Evolutionary conservation across 2,888 invertebrate species (phyloP), one percentile per base, ranked within the genome.

Genomic region (Ophion ellenae): DNA sequence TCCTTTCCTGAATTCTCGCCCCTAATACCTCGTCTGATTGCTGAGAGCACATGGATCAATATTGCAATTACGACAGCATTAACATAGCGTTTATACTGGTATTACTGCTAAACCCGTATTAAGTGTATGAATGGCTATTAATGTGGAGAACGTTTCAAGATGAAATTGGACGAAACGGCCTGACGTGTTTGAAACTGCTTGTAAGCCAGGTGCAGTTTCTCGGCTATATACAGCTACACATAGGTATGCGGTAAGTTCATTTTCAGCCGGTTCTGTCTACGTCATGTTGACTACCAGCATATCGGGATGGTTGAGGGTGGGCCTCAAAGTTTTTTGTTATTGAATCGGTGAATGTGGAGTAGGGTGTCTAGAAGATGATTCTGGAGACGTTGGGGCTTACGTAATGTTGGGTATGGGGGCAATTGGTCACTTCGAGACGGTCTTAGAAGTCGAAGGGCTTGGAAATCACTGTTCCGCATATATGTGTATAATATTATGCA

Each of bases 131-230:
- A 70, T 70, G 17, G 61, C 45, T 32, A 47, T 53, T 61, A n/a
- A 36, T 53, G 59, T 36, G n/a, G 45, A 20, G 47, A 28, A 24
- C 53, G 53, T 47, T 71, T 28, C 63, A 24, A 79, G 64, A 71
- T 57, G 59, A 76, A 73, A 84, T 73, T 73, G 76, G 61, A 67
- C 59, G 76, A 77, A 73, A 83, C 73, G 73, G 10, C 59, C 40
- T 66, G 66, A 64, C 57, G 32, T 57, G 57, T 40, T 59, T 40
- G 53, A 61, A 61, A 66, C 64, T 73, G 80, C 73, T 61, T 73
- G 71, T 81, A 70, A 77, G 77, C 71, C 66, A 47, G 61, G 47
- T 59, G 64, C 59, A 66, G 63, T 70, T 70, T 73, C 70, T 20
- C 24, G 6, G 32, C 63, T 64, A 47, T 71, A n/a, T 20, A 59